phyloP scores from a whole-genome alignment of 2,113 vertebrate species.

The Anguilla japonica region DNA sequence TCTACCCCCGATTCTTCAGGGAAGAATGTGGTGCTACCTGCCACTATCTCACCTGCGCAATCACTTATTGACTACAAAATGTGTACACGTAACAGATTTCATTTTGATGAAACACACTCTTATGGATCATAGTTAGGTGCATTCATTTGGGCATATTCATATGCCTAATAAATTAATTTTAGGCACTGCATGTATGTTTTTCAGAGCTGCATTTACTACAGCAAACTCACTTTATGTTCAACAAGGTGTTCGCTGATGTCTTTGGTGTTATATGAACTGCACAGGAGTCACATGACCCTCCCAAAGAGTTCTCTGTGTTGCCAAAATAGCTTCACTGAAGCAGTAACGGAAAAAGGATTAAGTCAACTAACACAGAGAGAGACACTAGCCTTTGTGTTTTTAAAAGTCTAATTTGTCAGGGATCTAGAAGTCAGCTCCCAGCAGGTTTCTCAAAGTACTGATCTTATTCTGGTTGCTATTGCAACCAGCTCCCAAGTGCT shows the following conservation, averaged over 20 bases:
- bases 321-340: neutral
- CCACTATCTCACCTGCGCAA: no score
- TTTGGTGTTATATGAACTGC: neutral
- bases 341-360: conserved; percentile 2
- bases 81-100: no score
- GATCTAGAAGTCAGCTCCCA: neutral
- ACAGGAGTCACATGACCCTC: neutral
- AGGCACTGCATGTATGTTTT: neutral
- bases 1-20: no score
- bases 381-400: neutral
- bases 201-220: neutral
- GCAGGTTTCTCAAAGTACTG: neutral
- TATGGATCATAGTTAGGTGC: neutral
- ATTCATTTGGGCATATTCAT: neutral
- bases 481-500: neutral
- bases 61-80: no score
- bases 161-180: neutral
- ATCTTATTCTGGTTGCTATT: neutral
- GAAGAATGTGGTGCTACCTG: no score
- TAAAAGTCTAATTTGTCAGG: conserved; percentile 2
- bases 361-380: neutral
- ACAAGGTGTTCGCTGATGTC: neutral
- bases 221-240: neutral
- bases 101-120: no score
- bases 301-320: neutral